Percentiles rank a stretch among this genome's conserved stretches.
Conservation (phyloP, 2,113 vertebrate genomes). For the Nothocercus julius region DNA sequence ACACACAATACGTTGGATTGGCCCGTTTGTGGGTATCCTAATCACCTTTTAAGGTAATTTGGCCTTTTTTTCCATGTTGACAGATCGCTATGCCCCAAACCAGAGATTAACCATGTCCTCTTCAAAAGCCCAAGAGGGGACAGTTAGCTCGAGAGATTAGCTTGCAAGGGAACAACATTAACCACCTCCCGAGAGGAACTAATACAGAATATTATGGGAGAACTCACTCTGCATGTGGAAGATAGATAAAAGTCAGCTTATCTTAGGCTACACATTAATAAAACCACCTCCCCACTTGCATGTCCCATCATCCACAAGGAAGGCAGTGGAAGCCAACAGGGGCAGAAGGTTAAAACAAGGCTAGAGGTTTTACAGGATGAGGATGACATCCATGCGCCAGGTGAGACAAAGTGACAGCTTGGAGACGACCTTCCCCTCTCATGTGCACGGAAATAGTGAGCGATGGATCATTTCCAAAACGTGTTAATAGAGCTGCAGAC, state of each 20-base stretch:
- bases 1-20: neutral
- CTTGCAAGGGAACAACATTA: neutral
- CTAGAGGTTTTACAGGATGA: neutral
- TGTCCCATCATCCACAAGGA: neutral
- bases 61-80: neutral
- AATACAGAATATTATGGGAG: neutral
- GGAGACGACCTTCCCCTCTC: neutral
- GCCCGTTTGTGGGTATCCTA: neutral
- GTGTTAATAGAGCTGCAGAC: neutral
- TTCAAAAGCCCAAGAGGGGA: neutral
- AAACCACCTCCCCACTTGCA: neutral
- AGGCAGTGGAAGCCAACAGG: neutral
- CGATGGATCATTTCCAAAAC: neutral
- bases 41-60: neutral
- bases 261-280: accelerated
- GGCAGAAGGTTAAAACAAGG: neutral
- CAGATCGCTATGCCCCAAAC: neutral
- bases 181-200: neutral
- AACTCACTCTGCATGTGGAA: neutral
- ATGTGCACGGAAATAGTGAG: neutral
- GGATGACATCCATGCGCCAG: neutral
- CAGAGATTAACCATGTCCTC: neutral
- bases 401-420: neutral
- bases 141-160: neutral
- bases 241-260: neutral